A percentile compares a stretch with the other conserved stretches of the same genome.
Evolutionary conservation across 2,113 vertebrate genomes (phyloP).

Genomic region (Trochalopteron elliotii): DNA sequence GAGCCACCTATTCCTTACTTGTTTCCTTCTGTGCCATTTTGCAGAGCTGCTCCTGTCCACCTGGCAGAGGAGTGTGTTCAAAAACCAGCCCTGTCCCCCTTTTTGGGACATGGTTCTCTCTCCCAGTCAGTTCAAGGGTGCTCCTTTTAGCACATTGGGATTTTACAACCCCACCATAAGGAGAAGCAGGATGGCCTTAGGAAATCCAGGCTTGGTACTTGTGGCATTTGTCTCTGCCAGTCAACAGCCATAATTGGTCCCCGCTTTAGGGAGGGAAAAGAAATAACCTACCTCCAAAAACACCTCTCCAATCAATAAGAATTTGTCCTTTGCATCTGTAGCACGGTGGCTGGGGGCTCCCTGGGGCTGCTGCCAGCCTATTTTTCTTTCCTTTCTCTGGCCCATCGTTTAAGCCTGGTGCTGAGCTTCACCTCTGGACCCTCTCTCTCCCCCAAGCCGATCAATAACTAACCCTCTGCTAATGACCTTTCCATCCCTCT

Average conservation of each 20-base stretch:
- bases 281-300: constrained; percentile 57
- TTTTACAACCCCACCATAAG: background rate
- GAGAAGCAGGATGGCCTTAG: background rate
- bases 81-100: accelerated
- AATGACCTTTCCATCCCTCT: constrained; percentile 68
- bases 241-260: constrained; percentile 35
- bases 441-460: constrained; percentile 2
- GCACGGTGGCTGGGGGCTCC: constrained; percentile 24
- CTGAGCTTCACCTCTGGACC: constrained; percentile 56
- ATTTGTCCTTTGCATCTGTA: constrained; percentile 49
- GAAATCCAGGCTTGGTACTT: background rate
- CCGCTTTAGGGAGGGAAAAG: constrained; percentile 2
- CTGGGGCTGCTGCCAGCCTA: constrained; percentile 16
- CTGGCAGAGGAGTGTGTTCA: background rate
- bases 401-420: constrained; percentile 29
- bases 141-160: background rate
- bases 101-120: background rate
- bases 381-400: constrained; percentile 45
- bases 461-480: constrained; percentile 69
- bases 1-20: background rate
- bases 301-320: constrained; percentile 48
- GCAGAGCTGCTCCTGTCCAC: background rate
- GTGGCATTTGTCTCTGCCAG: constrained; percentile 55
- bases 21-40: background rate
- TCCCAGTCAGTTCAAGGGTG: background rate